A percentile compares a stretch with the other conserved stretches of the same genome.
Evolutionary conservation across 2,888 invertebrate species (phyloP).

Genomic region (Lacanobia oleracea): DNA sequence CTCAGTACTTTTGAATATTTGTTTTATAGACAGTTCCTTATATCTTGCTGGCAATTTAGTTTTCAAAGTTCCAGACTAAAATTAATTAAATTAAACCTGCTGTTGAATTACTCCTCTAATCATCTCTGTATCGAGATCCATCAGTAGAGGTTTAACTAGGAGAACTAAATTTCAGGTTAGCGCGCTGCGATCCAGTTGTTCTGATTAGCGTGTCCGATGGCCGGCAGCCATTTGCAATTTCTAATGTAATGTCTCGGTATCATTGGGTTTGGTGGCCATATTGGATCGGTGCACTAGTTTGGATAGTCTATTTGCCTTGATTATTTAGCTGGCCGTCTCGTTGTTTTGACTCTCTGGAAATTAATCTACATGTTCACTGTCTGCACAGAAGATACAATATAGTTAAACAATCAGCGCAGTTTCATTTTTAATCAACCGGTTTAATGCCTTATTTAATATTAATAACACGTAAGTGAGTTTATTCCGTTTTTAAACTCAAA

Average conservation of each 20-base stretch:
- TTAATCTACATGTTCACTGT: too few species aligned
- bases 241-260: constrained; percentile 41
- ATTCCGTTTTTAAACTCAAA: too few species aligned
- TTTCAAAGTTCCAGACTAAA: neutral
- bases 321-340: neutral
- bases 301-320: neutral
- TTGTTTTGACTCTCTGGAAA: neutral
- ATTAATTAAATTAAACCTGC: too few species aligned
- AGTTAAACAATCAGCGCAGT: too few species aligned
- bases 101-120: too few species aligned
- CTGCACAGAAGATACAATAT: too few species aligned
- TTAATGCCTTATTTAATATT: too few species aligned
- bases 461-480: too few species aligned
- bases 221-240: constrained; percentile 55
- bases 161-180: constrained; percentile 59
- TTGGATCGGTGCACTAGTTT: constrained; percentile 1
- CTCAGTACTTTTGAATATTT: too few species aligned
- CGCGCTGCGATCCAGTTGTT: constrained; percentile 38
- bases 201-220: constrained; percentile 52
- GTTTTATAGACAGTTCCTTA: neutral
- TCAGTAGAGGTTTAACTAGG: constrained; percentile 25
- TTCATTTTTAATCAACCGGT: too few species aligned
- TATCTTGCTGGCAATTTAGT: neutral
- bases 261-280: constrained; percentile 23
- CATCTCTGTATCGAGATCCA: constrained; percentile 25